Base-by-base conservation (phyloP, 92 coral and sea anemone species). In the Zoanthus gigantus region DNA sequence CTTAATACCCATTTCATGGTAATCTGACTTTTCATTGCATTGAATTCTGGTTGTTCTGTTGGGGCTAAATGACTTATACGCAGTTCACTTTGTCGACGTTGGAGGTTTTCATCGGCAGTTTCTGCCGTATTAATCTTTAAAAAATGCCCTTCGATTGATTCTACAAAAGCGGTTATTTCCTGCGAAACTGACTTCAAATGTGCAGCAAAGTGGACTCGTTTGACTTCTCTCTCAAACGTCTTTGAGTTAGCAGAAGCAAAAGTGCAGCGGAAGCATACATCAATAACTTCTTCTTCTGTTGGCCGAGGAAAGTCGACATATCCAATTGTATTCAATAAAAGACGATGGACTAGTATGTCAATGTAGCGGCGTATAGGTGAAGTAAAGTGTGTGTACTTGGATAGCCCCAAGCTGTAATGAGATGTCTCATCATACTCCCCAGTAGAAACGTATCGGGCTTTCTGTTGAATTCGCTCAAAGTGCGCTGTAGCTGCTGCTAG, bases 341-440 rank as follows among this genome's bases (percentile, higher is more conserved):
- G 90, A 14, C 99, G 98, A 78, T 96, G 99, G 17, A 96, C 98
- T 9, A 83, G 92, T 8, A 96, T 87, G 87, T 96, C 99, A 13
- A 96, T 89, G 80, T 96, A 96, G 10, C 99, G 98, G 47, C 99
- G 90, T 76, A 95, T 96, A 34, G 99, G 99, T 52, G 99, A 96
- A 17, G 98, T 96, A 46, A 96, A 96, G 67, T 93, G 99, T 30
- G 95, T 91, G 53, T 96, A 96, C 9, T 72, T 71, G 47, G 77
- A 86, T 5, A 95, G 63, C 32, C 87, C 88, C 56, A 96, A 88
- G 11, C 93, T 88, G 80, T 89, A 86, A 77, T 93, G 96, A 53
- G 37, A 48, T 28, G 83, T 81, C 37, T 82, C 83, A 0, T 90
- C 61, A 1, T 71, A 77, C 11, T 91, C 96, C 7, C 91, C 94